phyloP scores from a whole-genome alignment of 2,797 vertebrate genomes.

The Myotis pilosus region DNA sequence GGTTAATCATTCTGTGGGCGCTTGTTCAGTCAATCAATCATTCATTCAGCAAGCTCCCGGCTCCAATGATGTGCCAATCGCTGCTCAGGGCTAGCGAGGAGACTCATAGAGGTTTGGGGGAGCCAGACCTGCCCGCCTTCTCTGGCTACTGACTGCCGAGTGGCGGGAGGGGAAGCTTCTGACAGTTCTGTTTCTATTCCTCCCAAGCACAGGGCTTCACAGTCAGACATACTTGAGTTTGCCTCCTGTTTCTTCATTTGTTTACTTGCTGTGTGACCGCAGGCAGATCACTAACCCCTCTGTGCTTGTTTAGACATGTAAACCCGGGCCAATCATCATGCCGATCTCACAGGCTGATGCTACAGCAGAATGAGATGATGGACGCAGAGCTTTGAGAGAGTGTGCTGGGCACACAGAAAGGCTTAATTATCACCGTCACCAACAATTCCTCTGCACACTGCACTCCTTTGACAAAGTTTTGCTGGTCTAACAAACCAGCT shows the following conservation, averaged over 20 bases:
- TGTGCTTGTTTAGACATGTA: not conserved
- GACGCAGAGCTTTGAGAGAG: not conserved
- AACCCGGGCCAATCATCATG: not conserved
- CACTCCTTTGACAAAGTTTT: not conserved
- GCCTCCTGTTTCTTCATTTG: not conserved
- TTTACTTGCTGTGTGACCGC: conserved; percentile 18
- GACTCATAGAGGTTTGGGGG: not conserved
- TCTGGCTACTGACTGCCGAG: not conserved
- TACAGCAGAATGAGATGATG: not conserved
- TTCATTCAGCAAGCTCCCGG: not conserved
- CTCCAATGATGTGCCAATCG: not conserved
- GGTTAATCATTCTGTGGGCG: not conserved
- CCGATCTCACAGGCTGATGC: not conserved
- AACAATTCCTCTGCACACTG: not conserved
- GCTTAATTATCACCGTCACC: not conserved
- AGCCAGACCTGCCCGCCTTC: not conserved
- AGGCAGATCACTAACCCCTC: not conserved
- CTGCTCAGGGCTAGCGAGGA: not conserved
- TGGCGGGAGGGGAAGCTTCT: not conserved
- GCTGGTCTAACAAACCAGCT: not conserved
- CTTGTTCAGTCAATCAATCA: not conserved
- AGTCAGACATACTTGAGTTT: not conserved
- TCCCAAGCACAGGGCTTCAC: not conserved
- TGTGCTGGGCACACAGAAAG: not conserved
- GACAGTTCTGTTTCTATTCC: not conserved